These are phyloP conservation scores for Coreoperca whiteheadi DNA, from an alignment of 2,113 vertebrate genomes.

Conservation along the genomic window DNA sequence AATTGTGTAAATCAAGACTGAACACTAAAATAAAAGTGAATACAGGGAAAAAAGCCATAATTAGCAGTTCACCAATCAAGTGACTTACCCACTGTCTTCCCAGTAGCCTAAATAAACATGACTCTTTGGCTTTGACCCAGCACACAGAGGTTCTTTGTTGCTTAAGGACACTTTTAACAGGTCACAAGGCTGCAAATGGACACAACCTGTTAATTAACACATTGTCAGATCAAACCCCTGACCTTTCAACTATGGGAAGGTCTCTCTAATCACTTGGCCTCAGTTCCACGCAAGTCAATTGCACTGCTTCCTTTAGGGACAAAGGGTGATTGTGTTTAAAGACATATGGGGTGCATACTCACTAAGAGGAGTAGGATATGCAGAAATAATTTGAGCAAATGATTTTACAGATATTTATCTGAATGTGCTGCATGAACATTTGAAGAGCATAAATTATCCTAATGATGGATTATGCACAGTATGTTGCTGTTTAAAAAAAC, in stretches of 20 bases:
- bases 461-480: constrained; percentile 46
- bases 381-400: constrained; percentile 40
- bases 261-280: constrained; percentile 60
- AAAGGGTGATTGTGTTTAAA: constrained; percentile 16
- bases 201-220: constrained; percentile 69
- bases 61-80: constrained; percentile 29
- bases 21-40: constrained; percentile 21
- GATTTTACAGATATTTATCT: constrained; percentile 25
- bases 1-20: not conserved
- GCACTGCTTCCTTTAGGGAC: constrained; percentile 26
- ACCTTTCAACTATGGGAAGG: constrained; percentile 70
- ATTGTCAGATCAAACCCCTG: constrained; percentile 55
- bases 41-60: not conserved
- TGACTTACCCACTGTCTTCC: not conserved
- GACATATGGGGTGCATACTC: not conserved
- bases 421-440: constrained; percentile 20
- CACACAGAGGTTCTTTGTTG: constrained; percentile 26
- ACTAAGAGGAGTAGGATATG: not conserved
- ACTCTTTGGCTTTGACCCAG: constrained; percentile 45
- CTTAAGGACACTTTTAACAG: constrained; percentile 65
- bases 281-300: constrained; percentile 19
- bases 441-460: constrained; percentile 37
- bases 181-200: constrained; percentile 68
- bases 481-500: constrained; percentile 24
- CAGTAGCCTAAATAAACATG: constrained; percentile 35